phyloP scores from a whole-genome alignment of 1,140 invertebrate species.

The Drosophila ananassae region DNA sequence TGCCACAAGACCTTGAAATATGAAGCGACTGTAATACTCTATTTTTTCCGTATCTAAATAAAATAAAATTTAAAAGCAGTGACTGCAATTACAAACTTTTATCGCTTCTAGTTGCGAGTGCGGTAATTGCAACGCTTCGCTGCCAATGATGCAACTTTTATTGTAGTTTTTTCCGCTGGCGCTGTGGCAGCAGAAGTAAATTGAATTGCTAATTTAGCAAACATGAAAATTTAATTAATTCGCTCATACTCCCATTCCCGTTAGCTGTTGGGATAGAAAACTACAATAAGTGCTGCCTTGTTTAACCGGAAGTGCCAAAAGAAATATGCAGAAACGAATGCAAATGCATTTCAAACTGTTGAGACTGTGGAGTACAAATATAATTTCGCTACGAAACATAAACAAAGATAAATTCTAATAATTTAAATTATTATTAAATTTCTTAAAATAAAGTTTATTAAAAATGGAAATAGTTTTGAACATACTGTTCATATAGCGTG shows the following conservation, averaged over 20 bases:
- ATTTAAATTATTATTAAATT: too few species aligned
- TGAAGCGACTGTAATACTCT: neutral
- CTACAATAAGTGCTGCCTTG: neutral
- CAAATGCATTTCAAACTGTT: too few species aligned
- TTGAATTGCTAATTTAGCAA: conserved; percentile 69
- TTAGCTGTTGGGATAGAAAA: neutral
- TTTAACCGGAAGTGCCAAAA: neutral
- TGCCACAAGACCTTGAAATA: too few species aligned
- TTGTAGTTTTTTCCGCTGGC: conserved; percentile 26
- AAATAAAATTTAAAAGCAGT: conserved; percentile 13
- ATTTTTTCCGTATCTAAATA: neutral
- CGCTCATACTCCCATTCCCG: conserved; percentile 13
- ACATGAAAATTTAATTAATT: conserved; percentile 63
- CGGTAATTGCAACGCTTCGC: conserved; percentile 45
- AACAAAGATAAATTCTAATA: too few species aligned
- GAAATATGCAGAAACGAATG: neutral
- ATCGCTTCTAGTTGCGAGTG: conserved; percentile 27
- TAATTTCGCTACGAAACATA: too few species aligned
- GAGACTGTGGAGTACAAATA: too few species aligned
- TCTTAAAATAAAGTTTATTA: neutral
- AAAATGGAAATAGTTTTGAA: neutral
- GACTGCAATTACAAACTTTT: conserved; percentile 48
- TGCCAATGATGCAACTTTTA: conserved; percentile 57
- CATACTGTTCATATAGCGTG: too few species aligned
- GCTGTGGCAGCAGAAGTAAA: conserved; percentile 37